These are phyloP conservation scores for Rhinopomastus cyanomelas DNA, from an alignment of 2,113 vertebrate genomes.

Conservation along the genomic window DNA sequence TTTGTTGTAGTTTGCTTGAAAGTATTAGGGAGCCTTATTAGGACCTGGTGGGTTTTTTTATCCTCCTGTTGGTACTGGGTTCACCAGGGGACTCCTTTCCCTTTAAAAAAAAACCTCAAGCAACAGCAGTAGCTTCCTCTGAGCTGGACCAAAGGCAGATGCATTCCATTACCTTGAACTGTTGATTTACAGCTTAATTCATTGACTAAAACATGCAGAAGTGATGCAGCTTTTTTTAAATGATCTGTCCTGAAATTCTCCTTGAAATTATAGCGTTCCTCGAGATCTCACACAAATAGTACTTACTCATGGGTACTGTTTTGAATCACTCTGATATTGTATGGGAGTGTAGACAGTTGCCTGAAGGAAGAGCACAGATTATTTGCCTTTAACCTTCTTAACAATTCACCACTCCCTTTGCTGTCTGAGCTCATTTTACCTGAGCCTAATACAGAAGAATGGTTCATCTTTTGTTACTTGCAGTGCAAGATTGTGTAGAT, in stretches of 20 bases:
- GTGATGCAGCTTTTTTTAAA: fast-evolving
- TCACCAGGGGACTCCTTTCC: neutral
- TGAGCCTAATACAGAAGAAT: neutral
- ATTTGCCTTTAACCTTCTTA: neutral
- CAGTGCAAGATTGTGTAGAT: too few relatives aligned
- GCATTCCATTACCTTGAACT: neutral
- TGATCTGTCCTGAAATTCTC: neutral
- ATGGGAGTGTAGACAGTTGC: neutral
- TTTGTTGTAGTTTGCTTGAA: neutral
- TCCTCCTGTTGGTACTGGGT: neutral
- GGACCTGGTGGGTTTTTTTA: neutral
- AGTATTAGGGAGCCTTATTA: neutral
- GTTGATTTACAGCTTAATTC: neutral
- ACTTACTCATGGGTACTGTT: neutral
- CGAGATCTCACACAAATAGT: fast-evolving
- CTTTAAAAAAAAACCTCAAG: neutral
- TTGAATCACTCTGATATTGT: neutral
- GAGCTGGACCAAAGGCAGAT: neutral
- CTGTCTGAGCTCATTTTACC: neutral
- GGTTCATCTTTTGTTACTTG: neutral
- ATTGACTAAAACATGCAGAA: neutral
- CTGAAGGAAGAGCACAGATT: neutral
- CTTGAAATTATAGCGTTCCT: neutral
- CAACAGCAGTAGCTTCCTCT: neutral
- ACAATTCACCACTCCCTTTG: fast-evolving